Conservation (phyloP, 2,888 invertebrate genomes). For the Nephrotoma guestfalica region DNA sequence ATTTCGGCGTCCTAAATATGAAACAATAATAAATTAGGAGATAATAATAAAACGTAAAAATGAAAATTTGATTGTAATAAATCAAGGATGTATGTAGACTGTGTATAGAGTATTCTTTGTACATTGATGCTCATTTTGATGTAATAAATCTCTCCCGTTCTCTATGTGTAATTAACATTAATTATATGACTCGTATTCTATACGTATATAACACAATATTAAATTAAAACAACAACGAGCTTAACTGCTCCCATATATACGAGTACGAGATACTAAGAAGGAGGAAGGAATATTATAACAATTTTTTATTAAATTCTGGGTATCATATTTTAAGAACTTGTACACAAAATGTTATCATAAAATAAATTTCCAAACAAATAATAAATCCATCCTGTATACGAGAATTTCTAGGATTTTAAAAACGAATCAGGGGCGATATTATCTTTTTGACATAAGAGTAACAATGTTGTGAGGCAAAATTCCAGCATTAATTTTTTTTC, state of each 20-base stretch:
- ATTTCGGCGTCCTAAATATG: neutral
- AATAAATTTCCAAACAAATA: neutral
- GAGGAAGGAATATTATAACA: neutral
- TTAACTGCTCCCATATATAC: neutral
- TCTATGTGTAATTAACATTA: neutral
- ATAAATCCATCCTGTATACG: neutral
- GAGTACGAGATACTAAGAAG: neutral
- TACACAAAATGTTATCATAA: neutral
- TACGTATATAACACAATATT: too few relatives aligned
- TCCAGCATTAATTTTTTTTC: neutral
- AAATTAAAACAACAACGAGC: too few relatives aligned
- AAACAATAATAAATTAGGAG: neutral
- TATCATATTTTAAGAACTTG: neutral
- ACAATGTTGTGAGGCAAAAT: neutral
- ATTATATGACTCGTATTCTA: neutral
- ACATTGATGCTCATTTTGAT: neutral
- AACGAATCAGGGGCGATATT: neutral
- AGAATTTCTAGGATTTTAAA: neutral
- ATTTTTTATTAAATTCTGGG: neutral
- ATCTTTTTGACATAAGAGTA: neutral
- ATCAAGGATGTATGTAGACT: neutral
- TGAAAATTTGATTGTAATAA: neutral
- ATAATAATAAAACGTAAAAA: neutral
- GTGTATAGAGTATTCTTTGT: neutral
- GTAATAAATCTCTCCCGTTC: neutral